Evolutionary conservation across 2,113 vertebrate genomes (phyloP).

Genomic region (Neogale vison): DNA sequence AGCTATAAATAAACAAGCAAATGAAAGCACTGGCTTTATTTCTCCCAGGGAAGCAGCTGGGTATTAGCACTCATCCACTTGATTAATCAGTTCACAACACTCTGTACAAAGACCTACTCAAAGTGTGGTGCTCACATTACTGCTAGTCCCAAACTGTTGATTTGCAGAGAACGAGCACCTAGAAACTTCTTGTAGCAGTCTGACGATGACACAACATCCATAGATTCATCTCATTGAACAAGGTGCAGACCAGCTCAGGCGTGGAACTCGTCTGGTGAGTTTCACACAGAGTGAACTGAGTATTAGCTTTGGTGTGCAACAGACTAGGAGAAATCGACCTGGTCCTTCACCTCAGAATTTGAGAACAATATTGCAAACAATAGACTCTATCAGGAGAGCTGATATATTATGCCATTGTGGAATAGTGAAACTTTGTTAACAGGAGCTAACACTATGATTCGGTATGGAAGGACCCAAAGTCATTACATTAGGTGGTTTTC

Average conservation of each 20-base stretch:
- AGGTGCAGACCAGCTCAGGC: neutral
- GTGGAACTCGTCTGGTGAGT: neutral
- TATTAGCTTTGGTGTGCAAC: neutral
- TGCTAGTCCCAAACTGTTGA: neutral
- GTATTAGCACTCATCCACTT: neutral
- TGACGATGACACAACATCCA: neutral
- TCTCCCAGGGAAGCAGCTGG: neutral
- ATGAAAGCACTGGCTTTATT: neutral
- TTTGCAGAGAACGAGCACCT: neutral
- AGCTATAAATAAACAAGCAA: neutral
- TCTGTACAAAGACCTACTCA: neutral
- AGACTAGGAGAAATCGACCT: neutral
- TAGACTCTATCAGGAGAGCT: neutral
- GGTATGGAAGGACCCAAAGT: neutral
- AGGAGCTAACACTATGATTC: neutral
- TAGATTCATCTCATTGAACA: neutral
- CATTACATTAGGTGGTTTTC: neutral
- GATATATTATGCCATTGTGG: fast-evolving
- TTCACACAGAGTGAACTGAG: neutral
- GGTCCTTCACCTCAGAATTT: neutral
- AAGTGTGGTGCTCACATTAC: neutral
- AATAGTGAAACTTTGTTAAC: neutral
- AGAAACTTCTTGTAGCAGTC: neutral
- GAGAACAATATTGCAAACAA: neutral
- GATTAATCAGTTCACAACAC: neutral